Conservation (phyloP, 2,113 vertebrate genomes). For the Nymphicus hollandicus region DNA sequence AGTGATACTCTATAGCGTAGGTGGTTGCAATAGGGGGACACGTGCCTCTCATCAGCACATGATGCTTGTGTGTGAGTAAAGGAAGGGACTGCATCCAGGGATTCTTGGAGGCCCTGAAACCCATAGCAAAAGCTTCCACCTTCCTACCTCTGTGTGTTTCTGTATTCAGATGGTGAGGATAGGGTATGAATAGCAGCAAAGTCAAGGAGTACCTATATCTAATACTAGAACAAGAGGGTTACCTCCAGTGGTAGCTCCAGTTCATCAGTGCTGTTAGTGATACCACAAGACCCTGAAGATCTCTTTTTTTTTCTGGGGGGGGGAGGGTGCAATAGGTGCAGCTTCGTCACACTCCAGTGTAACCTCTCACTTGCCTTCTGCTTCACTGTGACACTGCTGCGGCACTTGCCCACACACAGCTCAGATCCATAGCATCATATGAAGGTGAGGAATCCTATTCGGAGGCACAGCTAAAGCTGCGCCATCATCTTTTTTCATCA, state of each 20-base stretch:
- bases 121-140: not conserved
- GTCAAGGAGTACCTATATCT: accelerated
- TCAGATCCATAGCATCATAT: not conserved
- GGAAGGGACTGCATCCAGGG: not conserved
- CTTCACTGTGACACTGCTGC: not conserved
- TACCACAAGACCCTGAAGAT: not conserved
- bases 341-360: not conserved
- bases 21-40: not conserved
- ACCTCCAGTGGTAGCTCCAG: not conserved
- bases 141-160: not conserved
- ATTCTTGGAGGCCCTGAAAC: not conserved
- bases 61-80: not conserved
- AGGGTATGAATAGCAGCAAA: not conserved
- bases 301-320: not conserved
- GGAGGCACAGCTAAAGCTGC: not conserved
- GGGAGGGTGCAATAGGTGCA: not conserved
- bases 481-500: not conserved
- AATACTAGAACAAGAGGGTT: not conserved
- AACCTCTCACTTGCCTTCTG: not conserved
- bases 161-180: not conserved
- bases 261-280: not conserved
- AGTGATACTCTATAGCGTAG: not conserved
- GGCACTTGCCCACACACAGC: accelerated
- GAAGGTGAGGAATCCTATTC: not conserved
- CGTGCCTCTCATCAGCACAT: accelerated